These are phyloP conservation scores for Hyaena hyaena DNA, from an alignment of 2,113 vertebrate species.

Conservation along the genomic window DNA sequence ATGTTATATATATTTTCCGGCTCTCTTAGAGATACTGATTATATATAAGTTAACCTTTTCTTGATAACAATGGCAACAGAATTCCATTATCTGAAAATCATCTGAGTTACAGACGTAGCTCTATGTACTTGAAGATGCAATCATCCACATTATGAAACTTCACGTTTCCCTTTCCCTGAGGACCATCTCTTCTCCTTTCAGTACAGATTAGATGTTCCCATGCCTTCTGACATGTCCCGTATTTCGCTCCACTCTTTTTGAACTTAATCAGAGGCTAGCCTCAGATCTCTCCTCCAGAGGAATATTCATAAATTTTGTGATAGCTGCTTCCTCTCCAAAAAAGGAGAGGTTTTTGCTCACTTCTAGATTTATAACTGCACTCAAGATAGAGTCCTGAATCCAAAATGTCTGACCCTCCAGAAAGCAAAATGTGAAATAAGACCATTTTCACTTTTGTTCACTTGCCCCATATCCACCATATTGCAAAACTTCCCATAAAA, in stretches of 20 bases:
- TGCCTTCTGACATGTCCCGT: not conserved
- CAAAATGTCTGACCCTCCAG: not conserved
- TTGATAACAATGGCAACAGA: not conserved
- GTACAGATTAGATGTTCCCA: not conserved
- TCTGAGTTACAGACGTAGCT: not conserved
- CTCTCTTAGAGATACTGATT: not conserved
- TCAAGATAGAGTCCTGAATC: not conserved
- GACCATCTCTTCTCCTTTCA: not conserved
- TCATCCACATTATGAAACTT: not conserved
- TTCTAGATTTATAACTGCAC: not conserved
- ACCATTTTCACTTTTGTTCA: not conserved
- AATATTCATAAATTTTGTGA: not conserved
- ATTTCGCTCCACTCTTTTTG: not conserved
- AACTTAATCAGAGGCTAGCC: not conserved
- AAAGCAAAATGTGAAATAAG: not conserved
- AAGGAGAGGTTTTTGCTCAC: not conserved
- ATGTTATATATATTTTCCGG: not conserved
- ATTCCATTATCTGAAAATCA: not conserved
- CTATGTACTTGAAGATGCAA: too few relatives aligned
- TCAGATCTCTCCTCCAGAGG: not conserved
- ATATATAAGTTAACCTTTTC: not conserved
- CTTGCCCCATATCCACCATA: not conserved
- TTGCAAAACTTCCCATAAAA: slow-evolving; percentile 40
- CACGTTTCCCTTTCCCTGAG: not conserved
- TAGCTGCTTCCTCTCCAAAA: not conserved